phyloP scores from a whole-genome alignment of 2,113 vertebrate genomes.

The Microtus oregoni region DNA sequence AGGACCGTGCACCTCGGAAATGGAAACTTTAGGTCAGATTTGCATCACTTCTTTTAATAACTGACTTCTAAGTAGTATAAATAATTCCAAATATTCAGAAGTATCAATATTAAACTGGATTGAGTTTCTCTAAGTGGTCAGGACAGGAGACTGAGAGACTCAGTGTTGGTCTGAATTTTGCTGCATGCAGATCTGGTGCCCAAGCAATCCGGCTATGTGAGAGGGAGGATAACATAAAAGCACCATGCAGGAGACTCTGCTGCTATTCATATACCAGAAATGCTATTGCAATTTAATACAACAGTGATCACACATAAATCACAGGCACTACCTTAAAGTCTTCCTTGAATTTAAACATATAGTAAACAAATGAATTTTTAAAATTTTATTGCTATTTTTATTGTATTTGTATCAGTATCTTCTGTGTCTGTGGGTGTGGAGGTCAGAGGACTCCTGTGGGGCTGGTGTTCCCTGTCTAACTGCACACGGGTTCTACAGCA shows the following conservation, averaged over 20 bases:
- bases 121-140: conserved; percentile 54
- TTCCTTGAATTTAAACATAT: conserved; percentile 57
- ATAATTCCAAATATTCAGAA: conserved; percentile 56
- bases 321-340: not conserved
- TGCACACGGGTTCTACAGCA: too few species aligned
- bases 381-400: too few species aligned
- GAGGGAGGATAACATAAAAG: conserved; percentile 79
- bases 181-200: conserved; percentile 80
- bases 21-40: conserved; percentile 63
- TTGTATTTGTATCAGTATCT: not conserved
- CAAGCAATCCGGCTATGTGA: conserved; percentile 80
- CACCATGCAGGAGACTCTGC: conserved; percentile 84
- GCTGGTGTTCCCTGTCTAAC: too few species aligned
- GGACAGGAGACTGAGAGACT: conserved; percentile 86
- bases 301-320: conserved; percentile 50
- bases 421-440: not conserved
- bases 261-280: conserved; percentile 49
- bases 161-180: conserved; percentile 77
- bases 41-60: conserved; percentile 37
- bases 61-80: conserved; percentile 58
- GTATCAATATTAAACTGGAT: conserved; percentile 48
- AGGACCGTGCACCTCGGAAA: conserved; percentile 26
- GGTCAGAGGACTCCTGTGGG: not conserved
- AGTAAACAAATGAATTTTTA: too few species aligned
- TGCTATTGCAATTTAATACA: conserved; percentile 22